These are phyloP conservation scores for Cryptoleucopteryx plumbea DNA, from an alignment of 2,113 vertebrate species.

Conservation along the genomic window DNA sequence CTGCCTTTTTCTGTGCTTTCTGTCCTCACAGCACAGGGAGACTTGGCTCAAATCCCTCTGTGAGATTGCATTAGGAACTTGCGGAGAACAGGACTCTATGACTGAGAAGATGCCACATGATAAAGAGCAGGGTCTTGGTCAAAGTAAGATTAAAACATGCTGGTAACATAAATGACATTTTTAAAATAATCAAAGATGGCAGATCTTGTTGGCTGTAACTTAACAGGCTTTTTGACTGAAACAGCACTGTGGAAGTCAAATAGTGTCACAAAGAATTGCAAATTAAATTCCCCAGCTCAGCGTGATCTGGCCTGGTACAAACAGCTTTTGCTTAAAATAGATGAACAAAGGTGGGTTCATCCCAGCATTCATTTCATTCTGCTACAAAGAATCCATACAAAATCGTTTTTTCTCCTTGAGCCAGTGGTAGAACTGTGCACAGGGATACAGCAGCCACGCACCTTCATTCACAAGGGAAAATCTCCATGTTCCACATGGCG, in stretches of 20 bases:
- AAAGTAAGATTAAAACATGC: neutral
- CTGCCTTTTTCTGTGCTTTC: neutral
- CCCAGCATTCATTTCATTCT: slow-evolving; percentile 4
- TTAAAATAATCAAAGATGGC: neutral
- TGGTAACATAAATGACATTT: neutral
- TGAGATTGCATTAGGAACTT: neutral
- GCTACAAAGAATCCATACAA: slow-evolving; percentile 29
- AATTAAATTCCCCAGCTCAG: slow-evolving; percentile 51
- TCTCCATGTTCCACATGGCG: neutral
- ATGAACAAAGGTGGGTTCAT: slow-evolving; percentile 27
- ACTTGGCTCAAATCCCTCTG: neutral
- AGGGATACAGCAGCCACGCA: neutral
- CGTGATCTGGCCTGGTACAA: slow-evolving; percentile 22
- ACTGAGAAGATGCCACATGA: neutral
- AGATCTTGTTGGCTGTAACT: neutral
- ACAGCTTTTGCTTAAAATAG: slow-evolving; percentile 33
- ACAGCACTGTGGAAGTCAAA: neutral
- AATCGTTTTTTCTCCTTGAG: neutral
- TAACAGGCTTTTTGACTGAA: neutral
- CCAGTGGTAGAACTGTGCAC: neutral
- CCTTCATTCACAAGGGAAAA: neutral
- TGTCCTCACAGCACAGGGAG: neutral
- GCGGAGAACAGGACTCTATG: neutral
- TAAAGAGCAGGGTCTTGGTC: neutral
- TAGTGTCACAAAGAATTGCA: slow-evolving; percentile 24